Evolutionary conservation across 1,140 invertebrate species (phyloP), one percentile per base, ranked within the genome.

Genomic region (Lepidurus arcticus): DNA sequence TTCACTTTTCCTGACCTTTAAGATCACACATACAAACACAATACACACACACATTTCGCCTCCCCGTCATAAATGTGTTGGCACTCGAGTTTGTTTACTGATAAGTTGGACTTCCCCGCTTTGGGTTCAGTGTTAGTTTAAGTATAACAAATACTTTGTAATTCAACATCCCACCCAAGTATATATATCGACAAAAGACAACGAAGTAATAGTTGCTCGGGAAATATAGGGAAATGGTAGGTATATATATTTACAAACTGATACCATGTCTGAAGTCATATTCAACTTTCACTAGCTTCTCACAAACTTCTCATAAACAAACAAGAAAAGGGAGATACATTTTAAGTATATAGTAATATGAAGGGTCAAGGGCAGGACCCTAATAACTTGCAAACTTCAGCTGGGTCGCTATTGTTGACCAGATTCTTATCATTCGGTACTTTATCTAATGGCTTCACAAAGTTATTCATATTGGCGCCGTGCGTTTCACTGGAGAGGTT

Each of bases 281-380:
- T 34, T 34, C 34, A 4, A 34, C 34, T 1, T 34, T 34, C 34
- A 3, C 34, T 34, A 34, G 34, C 34, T 34, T 34, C 34, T 34
- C 34, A 34, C n/a, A n/a, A n/a, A n/a, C n/a, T 24, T 24, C 24
- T 24, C 24, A 24, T 4, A 34, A 2, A 34, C 6, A 47, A 16
- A 47, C 10, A 16, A 65, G 53, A 65, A 65, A 65, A 65, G 7
- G 16, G 21, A 13, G 53, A 65, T 65, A 21, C 0, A 65, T 13
- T 1, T 65, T 13, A 65, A 65, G 53, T 65, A 65, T 34, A 34
- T 65, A 21, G 53, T 65, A 65, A 21, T 21, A 65, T 7, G 53
- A 65, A 65, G 34, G 3, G 53, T 65, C 53, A 65, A 65, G 53
- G 53, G 53, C 53, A 65, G 21, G 53, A 65, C 53, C 53, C 53